These are phyloP conservation scores for Neogale vison DNA, from an alignment of 2,113 vertebrate species.

Conservation along the genomic window DNA sequence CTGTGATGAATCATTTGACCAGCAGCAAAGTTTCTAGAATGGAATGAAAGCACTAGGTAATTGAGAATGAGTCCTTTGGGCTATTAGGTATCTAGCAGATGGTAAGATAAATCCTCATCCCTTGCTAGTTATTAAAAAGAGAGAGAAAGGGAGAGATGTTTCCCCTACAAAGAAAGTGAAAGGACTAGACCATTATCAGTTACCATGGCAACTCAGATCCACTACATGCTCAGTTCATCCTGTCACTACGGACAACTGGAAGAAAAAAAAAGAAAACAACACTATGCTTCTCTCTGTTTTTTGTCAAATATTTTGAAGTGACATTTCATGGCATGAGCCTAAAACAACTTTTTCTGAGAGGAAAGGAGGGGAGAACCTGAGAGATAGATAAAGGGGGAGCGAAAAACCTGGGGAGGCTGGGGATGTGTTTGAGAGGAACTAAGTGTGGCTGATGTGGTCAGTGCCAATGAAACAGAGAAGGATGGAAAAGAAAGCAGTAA, in stretches of 20 bases:
- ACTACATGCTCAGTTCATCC: slow-evolving; percentile 70
- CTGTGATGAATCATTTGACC: slow-evolving; percentile 71
- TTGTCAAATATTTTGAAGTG: slow-evolving; percentile 66
- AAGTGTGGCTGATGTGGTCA: not conserved
- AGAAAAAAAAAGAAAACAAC: slow-evolving; percentile 4
- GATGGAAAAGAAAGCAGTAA: not conserved
- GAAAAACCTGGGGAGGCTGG: not conserved
- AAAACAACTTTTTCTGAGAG: slow-evolving; percentile 5
- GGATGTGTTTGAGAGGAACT: not conserved
- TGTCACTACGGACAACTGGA: slow-evolving; percentile 56
- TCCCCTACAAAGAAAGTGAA: slow-evolving; percentile 60
- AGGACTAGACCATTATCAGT: slow-evolving; percentile 74
- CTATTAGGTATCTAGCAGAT: slow-evolving; percentile 59
- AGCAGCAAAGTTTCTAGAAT: slow-evolving; percentile 47
- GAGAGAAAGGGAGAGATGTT: slow-evolving; percentile 53
- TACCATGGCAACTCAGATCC: slow-evolving; percentile 82
- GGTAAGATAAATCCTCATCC: slow-evolving; percentile 76
- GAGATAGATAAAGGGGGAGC: not conserved
- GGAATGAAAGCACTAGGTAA: slow-evolving; percentile 31
- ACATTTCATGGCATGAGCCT: slow-evolving; percentile 27
- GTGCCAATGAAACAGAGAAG: not conserved
- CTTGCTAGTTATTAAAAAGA: slow-evolving; percentile 58
- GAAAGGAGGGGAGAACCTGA: not conserved
- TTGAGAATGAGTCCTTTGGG: slow-evolving; percentile 56
- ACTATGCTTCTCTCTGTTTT: slow-evolving; percentile 65